Conservation (phyloP, 1,140 invertebrate species). For the Leptopilina boulardi region DNA sequence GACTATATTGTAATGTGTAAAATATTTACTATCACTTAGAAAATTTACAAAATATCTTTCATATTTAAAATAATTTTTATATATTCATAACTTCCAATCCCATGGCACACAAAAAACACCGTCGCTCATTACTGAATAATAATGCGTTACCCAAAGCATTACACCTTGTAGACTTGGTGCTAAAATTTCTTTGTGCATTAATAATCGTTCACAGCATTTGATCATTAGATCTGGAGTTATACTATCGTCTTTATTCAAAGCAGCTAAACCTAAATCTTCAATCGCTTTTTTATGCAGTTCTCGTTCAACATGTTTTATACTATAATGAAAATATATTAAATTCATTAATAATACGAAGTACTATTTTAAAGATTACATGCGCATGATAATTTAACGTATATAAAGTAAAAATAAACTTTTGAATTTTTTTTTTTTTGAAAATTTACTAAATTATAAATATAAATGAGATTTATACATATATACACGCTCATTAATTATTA, state of each 20-base stretch:
- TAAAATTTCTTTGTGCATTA: conserved; percentile 76
- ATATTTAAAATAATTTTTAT: no score
- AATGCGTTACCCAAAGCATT: conserved; percentile 89
- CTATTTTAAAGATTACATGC: no score
- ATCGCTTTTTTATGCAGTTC: conserved; percentile 82
- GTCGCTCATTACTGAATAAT: conserved; percentile 93
- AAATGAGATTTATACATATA: no score
- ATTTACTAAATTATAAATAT: no score
- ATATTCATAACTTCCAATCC: conserved; percentile 90
- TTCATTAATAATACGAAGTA: no score
- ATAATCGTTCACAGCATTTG: conserved; percentile 84
- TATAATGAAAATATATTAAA: conserved; percentile 70
- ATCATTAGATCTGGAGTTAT: conserved; percentile 94
- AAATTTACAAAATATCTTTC: no score
- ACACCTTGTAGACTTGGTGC: conserved; percentile 74
- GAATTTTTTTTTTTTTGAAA: no score
- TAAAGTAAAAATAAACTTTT: no score
- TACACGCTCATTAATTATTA: no score
- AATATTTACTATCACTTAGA: no score
- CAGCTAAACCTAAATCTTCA: conserved; percentile 80
- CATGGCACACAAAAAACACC: conserved; percentile 94
- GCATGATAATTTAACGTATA: no score
- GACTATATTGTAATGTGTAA: no score
- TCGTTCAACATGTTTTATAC: conserved; percentile 86
- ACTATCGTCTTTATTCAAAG: conserved; percentile 91